Conservation (phyloP, 2,888 invertebrate species). For the Nineta flava region DNA sequence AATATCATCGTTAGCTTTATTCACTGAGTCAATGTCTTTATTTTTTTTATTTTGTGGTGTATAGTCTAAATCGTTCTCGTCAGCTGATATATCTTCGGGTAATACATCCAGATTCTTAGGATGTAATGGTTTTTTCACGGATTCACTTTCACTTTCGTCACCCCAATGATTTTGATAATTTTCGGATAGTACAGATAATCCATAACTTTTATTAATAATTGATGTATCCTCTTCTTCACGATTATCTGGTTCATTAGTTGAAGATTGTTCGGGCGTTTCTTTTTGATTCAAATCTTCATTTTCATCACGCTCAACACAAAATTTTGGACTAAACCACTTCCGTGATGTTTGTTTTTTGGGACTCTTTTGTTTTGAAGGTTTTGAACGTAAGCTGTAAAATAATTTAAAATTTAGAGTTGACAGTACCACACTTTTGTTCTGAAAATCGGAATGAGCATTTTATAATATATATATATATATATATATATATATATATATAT, state of each 20-base stretch:
- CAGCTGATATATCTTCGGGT: neutral
- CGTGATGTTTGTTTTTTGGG: too few relatives aligned
- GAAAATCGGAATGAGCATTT: too few relatives aligned
- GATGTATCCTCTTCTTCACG: neutral
- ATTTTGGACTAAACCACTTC: too few relatives aligned
- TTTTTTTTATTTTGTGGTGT: slow-evolving; percentile 6
- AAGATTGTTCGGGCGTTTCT: too few relatives aligned
- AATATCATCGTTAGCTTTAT: slow-evolving; percentile 5
- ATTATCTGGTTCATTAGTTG: neutral
- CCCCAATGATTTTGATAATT: slow-evolving; percentile 7
- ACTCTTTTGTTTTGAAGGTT: too few relatives aligned
- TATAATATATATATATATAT: too few relatives aligned
- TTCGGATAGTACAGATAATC: slow-evolving; percentile 9
- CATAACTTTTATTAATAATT: slow-evolving; percentile 7
- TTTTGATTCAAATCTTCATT: too few relatives aligned
- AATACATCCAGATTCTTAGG: neutral
- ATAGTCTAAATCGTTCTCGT: neutral
- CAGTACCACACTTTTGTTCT: too few relatives aligned
- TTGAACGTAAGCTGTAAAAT: too few relatives aligned
- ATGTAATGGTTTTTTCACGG: neutral
- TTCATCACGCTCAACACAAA: too few relatives aligned
- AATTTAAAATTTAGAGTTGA: too few relatives aligned
- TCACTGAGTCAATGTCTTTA: slow-evolving; percentile 8
- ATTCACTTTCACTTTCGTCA: slow-evolving; percentile 8
- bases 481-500: too few relatives aligned